Base-by-base conservation (phyloP, 2,113 vertebrate genomes). In the Amblyornis subalaris region DNA sequence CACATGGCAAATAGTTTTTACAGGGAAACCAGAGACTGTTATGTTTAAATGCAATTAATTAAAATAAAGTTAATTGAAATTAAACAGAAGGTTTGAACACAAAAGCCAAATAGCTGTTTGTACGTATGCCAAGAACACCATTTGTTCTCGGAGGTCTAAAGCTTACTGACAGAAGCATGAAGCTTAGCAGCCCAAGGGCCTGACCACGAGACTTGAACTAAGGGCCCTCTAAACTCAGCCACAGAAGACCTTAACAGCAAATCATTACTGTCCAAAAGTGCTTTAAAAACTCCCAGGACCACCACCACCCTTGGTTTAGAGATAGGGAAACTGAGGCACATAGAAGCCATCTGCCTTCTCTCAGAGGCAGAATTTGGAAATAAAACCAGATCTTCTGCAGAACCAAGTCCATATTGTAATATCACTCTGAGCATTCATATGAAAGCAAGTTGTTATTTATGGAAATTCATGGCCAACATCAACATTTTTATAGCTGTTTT, bases 401-500 rank as follows among this genome's bases (percentile, higher is more conserved):
- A 51, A 26, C 9, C n/a, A 40, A 87, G 36, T 29, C 45, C 16
- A 53, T 16, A 3, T 0, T n/a, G 26, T 47, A 92, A 0, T 28
- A 71, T 15, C 28, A 77, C 40, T 40, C 57, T 21, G 6, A 81
- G 26, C 15, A 26, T 8, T 51, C 62, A 71, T 19, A 33, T 13
- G 19, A 64, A 93, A 92, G 17, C 17, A 42, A 57, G 5, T 19
- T 60, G 38, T 26, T 64, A 71, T 55, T 89, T 74, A 50, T 26
- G 51, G 19, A 82, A 88, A 92, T 54, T 89, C 54, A 76, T 29
- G 17, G 62, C 53, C 48, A 53, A 47, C 25, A 64, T 54, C 51
- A 91, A 89, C 38, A 29, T 85, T 89, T 93, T 89, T 44, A 44
- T 38, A 85, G 65, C n/a, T 89, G 71, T 31, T 90, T 91, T 90